Percentiles rank a stretch among this genome's conserved stretches.
Conservation (phyloP, 2,113 vertebrate species). For the Dasypus novemcinctus region DNA sequence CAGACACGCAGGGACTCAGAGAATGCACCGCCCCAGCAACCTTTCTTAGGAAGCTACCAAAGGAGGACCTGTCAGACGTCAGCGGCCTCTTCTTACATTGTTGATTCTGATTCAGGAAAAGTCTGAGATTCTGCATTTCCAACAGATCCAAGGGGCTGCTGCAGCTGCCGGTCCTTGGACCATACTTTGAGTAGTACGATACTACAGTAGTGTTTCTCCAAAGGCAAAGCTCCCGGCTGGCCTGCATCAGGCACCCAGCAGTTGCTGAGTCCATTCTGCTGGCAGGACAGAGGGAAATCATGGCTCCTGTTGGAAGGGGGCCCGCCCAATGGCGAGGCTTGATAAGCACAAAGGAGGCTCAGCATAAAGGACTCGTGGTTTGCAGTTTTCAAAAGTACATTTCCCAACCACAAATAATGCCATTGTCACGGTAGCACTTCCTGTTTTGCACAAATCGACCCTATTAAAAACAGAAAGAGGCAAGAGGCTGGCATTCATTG, state of each 20-base stretch:
- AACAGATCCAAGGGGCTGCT: too few species aligned
- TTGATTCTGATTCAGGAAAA: too few species aligned
- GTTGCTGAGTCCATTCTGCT: too few species aligned
- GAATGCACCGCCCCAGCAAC: too few species aligned
- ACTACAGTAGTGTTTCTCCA: not conserved
- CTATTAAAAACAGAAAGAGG: slow-evolving; percentile 32
- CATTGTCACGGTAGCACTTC: slow-evolving; percentile 53
- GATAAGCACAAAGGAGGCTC: not conserved
- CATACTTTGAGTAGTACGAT: too few species aligned
- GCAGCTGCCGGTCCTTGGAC: too few species aligned
- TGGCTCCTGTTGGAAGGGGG: not conserved
- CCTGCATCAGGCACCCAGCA: not conserved
- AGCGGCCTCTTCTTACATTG: too few species aligned
- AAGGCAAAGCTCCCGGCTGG: not conserved
- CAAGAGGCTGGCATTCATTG: not conserved
- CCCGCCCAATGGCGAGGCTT: not conserved
- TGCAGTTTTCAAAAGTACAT: not conserved
- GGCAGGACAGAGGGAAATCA: not conserved
- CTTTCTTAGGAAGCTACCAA: too few species aligned
- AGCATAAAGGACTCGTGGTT: not conserved
- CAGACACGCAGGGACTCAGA: too few species aligned
- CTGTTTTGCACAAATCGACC: slow-evolving; percentile 58
- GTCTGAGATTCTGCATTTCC: too few species aligned
- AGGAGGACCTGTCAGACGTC: too few species aligned
- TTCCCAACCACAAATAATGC: slow-evolving; percentile 47